Percentiles rank a stretch among this genome's conserved stretches.
Evolutionary conservation across 2,888 invertebrate genomes (phyloP).

Genomic region (Unio delphinus): DNA sequence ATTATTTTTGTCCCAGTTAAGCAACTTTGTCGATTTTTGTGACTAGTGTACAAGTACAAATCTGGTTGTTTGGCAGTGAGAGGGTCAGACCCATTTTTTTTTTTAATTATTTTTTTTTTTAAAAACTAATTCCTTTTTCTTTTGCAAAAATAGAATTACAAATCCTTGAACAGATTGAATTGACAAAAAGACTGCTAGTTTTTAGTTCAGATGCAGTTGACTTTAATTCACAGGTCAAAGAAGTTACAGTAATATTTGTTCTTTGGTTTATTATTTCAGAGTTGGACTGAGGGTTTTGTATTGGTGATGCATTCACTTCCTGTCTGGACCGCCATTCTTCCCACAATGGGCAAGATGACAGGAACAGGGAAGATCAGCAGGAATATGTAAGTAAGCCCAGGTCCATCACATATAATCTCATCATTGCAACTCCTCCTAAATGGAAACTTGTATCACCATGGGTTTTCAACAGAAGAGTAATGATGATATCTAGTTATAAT

Average conservation of each 20-base stretch:
- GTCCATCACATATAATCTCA: too few species aligned
- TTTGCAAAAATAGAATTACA: too few species aligned
- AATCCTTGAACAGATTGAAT: background rate
- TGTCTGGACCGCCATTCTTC: conserved; percentile 58
- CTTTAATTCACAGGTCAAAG: background rate
- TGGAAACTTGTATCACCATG: too few species aligned
- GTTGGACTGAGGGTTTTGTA: conserved; percentile 51
- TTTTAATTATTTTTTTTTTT: too few species aligned
- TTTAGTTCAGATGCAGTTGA: background rate
- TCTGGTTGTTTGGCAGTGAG: background rate
- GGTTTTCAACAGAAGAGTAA: too few species aligned
- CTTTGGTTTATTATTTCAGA: conserved; percentile 24
- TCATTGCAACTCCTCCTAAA: too few species aligned
- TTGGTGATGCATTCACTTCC: conserved; percentile 55
- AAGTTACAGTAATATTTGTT: background rate
- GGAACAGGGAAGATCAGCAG: conserved; percentile 54
- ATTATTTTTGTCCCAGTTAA: too few species aligned
- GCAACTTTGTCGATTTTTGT: too few species aligned
- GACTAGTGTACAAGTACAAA: background rate
- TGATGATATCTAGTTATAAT: too few species aligned
- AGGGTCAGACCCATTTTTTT: background rate
- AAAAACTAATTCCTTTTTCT: background rate
- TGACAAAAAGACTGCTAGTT: background rate
- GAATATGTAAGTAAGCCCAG: conserved; percentile 49
- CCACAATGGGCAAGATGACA: conserved; percentile 61